Evolutionary conservation across 1,140 invertebrate species (phyloP).

Genomic region (Ectropis grisescens): DNA sequence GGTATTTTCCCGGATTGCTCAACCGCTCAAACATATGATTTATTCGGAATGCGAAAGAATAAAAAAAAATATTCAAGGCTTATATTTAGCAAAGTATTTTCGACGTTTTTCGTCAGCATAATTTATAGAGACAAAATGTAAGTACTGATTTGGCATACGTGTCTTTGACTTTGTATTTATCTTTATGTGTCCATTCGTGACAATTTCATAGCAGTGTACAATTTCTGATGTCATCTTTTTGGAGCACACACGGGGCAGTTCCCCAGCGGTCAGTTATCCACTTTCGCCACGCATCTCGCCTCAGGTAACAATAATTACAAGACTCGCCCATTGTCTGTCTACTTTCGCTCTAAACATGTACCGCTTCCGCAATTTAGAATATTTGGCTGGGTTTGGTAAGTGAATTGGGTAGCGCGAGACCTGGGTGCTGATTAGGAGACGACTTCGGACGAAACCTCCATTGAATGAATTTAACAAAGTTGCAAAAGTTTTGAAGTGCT

Average conservation of each 20-base stretch:
- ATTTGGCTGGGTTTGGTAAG: constrained; percentile 5
- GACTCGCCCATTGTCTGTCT: constrained; percentile 24
- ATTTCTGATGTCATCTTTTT: no score
- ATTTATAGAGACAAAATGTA: background rate
- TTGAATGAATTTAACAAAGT: background rate
- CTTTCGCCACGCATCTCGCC: constrained; percentile 20
- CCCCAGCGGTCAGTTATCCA: background rate
- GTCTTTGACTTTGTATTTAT: no score
- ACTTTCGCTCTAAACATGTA: constrained; percentile 22
- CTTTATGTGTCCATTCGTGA: no score
- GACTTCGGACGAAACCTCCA: background rate
- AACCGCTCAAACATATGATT: no score
- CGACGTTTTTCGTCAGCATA: background rate
- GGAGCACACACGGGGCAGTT: no score
- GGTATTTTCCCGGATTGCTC: no score
- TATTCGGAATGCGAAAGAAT: no score
- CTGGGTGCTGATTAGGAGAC: background rate
- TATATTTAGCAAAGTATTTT: no score
- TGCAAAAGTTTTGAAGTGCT: background rate
- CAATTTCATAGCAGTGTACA: no score
- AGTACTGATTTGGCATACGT: background rate
- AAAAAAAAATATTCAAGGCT: no score
- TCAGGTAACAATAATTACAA: constrained; percentile 25
- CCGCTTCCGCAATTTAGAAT: constrained; percentile 8
- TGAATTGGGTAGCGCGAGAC: background rate